Percentiles rank a stretch among this genome's conserved stretches.
These are phyloP conservation scores for Carassius carassius DNA, from an alignment of 2,113 vertebrate species.

Conservation along the genomic window DNA sequence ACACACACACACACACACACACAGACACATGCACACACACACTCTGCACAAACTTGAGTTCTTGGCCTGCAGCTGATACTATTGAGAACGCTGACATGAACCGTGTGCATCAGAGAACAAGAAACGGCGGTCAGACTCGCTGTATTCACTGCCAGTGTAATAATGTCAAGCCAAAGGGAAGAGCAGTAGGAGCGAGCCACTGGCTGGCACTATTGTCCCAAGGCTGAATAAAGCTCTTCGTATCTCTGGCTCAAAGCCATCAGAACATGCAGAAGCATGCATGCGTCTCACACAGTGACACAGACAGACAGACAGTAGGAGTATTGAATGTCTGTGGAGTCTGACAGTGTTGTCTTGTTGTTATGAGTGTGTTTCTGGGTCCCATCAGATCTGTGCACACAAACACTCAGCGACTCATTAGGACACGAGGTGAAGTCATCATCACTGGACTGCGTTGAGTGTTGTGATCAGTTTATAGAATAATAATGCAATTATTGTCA, in stretches of 20 bases:
- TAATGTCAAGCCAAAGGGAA: constrained; percentile 35
- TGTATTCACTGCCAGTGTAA: constrained; percentile 31
- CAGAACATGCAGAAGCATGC: too few relatives aligned
- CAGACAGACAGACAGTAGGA: constrained; percentile 20
- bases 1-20: constrained; percentile 13
- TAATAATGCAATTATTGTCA: not conserved
- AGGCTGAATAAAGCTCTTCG: constrained; percentile 40
- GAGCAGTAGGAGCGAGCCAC: too few relatives aligned
- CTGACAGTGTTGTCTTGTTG: too few relatives aligned
- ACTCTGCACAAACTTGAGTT: constrained; percentile 74
- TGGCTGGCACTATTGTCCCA: constrained; percentile 51
- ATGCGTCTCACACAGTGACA: too few relatives aligned
- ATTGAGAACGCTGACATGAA: constrained; percentile 66
- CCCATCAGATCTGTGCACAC: not conserved
- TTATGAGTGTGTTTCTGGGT: too few relatives aligned
- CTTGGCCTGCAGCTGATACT: constrained; percentile 69
- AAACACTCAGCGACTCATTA: not conserved
- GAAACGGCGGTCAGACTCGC: constrained; percentile 28
- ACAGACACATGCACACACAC: constrained; percentile 46
- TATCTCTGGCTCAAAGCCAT: constrained; percentile 49
- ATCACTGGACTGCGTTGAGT: not conserved
- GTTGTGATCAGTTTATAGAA: not conserved
- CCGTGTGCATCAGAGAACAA: constrained; percentile 47
- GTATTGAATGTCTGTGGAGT: constrained; percentile 7
- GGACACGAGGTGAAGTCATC: not conserved